A percentile compares a stretch with the other conserved stretches of the same genome.
Evolutionary conservation across 1,140 invertebrate genomes (phyloP).

Genomic region (Platorchestia sp.): DNA sequence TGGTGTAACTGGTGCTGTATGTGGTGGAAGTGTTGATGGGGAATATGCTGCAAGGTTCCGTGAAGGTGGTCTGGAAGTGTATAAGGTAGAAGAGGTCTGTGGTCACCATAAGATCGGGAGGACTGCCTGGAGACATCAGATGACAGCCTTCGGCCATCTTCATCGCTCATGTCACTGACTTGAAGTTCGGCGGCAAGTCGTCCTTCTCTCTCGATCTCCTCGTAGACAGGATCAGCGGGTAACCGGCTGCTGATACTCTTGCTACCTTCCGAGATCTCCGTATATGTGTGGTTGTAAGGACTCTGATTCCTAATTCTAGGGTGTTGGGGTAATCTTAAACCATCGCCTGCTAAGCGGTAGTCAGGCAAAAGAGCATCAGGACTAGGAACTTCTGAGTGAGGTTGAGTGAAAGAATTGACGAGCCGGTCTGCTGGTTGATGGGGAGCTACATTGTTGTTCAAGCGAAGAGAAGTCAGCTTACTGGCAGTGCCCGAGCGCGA

Average conservation of each 20-base stretch:
- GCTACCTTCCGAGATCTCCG: conserved; percentile 75
- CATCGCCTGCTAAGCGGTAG: conserved; percentile 62
- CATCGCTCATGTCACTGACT: conserved; percentile 77
- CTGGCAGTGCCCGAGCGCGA: conserved; percentile 72
- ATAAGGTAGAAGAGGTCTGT: conserved; percentile 81
- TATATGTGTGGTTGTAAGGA: conserved; percentile 79
- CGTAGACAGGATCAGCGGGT: conserved; percentile 81
- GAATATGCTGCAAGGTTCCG: not conserved
- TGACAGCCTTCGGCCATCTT: conserved; percentile 81
- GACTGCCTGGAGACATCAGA: conserved; percentile 81
- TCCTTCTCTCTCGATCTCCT: conserved; percentile 80
- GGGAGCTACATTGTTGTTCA: conserved; percentile 65
- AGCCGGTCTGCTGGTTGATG: conserved; percentile 68
- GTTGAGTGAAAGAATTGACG: conserved; percentile 56
- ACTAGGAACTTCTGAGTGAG: conserved; percentile 71
- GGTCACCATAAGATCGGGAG: conserved; percentile 84
- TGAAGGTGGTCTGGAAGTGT: conserved; percentile 68
- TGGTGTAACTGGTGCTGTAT: conserved; percentile 38
- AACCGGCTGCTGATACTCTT: conserved; percentile 68
- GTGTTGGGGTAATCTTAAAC: conserved; percentile 63
- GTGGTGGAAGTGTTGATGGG: conserved; percentile 37
- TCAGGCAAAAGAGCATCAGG: conserved; percentile 65
- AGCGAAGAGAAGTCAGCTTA: conserved; percentile 62
- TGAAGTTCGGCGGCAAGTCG: conserved; percentile 68
- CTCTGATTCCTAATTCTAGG: conserved; percentile 72